Evolutionary conservation across 2,113 vertebrate species (phyloP), one percentile per base, ranked within the genome.

Genomic region (Siphamia tubifer): DNA sequence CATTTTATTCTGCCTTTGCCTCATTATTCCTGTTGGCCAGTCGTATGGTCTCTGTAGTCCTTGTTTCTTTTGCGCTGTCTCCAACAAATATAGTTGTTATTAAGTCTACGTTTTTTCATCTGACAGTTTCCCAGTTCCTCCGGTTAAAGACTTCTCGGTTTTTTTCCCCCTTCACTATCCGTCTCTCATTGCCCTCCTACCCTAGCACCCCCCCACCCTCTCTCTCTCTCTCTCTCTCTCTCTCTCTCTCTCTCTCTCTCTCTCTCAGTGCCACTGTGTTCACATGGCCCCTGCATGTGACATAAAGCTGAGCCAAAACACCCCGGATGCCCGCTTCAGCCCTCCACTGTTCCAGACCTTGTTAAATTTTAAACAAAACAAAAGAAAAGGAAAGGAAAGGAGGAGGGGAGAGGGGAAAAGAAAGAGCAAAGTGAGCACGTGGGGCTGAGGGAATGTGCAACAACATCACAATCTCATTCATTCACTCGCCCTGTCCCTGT

Each of bases 281-380:
- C 91, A 90, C 90, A 90, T 91, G 90, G 90, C 88, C 87, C 39
- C 84, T 77, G 87, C 91, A 92, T 91, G 91, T 92, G 91, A 92
- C 89, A 76, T 47, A 53, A 82, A 84, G 84, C 76, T 36, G 74
- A 87, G 88, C 91, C 90, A 90, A 83, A 89, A 87, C 89, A 85
- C 91, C 90, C 90, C 87, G 90, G 91, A 91, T 88, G 86, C 88
- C 89, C 69, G 51, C 76, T 84, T 85, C 85, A 77, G 79, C 87
- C 85, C 85, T 90, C 82, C 82, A 71, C 83, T 87, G 85, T 91
- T 90, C 77, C 84, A 89, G 84, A 75, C 86, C 86, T 91, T 87
- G 89, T 92, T 91, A 89, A 87, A 89, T 85, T 89, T 92, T 82
- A 86, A 89, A 90, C 87, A 77, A 91, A 90, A 90, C 85, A 89